Conservation (phyloP, 2,797 vertebrate species). For the Darevskia nairensis region DNA sequence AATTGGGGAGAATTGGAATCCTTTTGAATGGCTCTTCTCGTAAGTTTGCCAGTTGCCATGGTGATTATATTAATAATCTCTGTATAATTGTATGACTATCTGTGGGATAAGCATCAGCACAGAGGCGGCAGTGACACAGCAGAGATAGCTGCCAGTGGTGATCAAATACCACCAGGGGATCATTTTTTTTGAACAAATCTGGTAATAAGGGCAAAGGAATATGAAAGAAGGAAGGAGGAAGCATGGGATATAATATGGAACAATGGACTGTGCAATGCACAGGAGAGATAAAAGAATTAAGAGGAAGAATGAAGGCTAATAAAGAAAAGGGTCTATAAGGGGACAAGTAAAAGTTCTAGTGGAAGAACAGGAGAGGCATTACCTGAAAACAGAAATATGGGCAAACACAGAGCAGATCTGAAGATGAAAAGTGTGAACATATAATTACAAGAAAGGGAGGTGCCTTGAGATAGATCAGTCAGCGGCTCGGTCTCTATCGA, state of each 20-base stretch:
- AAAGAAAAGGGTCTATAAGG: not conserved
- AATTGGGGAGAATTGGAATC: not conserved
- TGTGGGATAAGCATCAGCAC: not conserved
- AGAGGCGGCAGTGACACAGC: not conserved
- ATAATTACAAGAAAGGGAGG: not conserved
- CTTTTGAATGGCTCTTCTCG: not conserved
- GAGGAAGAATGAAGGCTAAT: not conserved
- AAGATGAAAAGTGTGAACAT: not conserved
- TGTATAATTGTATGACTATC: not conserved
- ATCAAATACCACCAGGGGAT: not conserved
- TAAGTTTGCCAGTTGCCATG: constrained; percentile 31
- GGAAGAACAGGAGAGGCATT: not conserved
- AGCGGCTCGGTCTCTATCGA: no score
- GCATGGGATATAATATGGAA: not conserved
- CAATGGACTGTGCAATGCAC: not conserved
- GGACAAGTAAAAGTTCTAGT: not conserved
- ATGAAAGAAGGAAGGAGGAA: rapidly evolving
- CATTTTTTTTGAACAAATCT: not conserved
- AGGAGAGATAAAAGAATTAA: not conserved
- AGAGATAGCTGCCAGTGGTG: not conserved
- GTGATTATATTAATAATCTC: constrained; percentile 27
- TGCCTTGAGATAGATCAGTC: no score
- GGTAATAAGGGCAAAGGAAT: not conserved
- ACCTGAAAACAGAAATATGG: not conserved
- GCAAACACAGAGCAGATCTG: not conserved